Evolutionary conservation across 2,888 invertebrate genomes (phyloP), one percentile per base, ranked within the genome.

Genomic region (Lasioglossum zephyrum): DNA sequence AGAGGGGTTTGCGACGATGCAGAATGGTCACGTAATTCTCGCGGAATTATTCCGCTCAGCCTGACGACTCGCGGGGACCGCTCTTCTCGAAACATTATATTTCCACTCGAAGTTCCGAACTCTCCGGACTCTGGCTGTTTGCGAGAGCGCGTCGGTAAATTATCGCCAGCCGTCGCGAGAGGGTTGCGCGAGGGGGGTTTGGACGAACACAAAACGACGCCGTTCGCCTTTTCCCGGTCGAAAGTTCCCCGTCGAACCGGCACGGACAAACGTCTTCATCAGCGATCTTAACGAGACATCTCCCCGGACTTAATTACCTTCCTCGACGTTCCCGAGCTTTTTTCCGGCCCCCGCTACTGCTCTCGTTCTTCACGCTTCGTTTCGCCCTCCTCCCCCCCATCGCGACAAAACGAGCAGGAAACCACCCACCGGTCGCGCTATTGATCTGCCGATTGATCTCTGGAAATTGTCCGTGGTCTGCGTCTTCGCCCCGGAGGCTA

Each of bases 281-380:
- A 91, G 86, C 73, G 85, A 91, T 90, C 91, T 90, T 89, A 88
- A 88, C 90, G 88, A 91, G 90, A 91, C 91, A 87, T 91, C 89
- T 69, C 88, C 86, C 79, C 73, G 83, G 80, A 88, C 83, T 90
- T 91, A 91, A 91, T 91, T 90, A 91, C 79, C 89, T 88, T 87
- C 81, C 86, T 85, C 81, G 79, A 41, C 78, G 77, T 41, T 79
- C 77, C 53, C 77, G 53, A 82, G 57, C 63, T 74, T 84, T 73
- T 85, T 79, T 80, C 73, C 79, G n/a, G 57, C 18, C 57, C 39
- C 31, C 66, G 63, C 39, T 16, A 60, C 39, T 9, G n/a, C 57
- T 57, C n/a, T 11, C 57, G 57, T 57, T 22, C 39, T 22, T 70
- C 70, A 41, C 70, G 39, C 22, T 70, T 70, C 70, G 70, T 39